Conservation (phyloP, 1,140 invertebrate species). For the Cryptotermes secundus region DNA sequence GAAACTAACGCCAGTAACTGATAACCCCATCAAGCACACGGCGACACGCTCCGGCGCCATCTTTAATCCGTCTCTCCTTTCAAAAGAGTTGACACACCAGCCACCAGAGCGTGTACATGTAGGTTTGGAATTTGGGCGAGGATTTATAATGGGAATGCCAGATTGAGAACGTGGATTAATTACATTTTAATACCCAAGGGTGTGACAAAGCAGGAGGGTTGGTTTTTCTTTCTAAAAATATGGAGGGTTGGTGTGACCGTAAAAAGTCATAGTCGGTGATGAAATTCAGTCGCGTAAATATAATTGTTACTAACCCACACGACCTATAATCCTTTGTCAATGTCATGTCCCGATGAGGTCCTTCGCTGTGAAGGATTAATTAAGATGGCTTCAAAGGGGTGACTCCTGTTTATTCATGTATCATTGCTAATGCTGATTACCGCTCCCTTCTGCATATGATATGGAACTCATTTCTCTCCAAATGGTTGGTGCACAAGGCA, state of each 20-base stretch:
- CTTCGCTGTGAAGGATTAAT: background rate
- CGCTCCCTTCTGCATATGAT: background rate
- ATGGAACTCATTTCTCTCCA: no score
- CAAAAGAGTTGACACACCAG: background rate
- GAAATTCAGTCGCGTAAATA: conserved; percentile 6
- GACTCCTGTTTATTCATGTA: background rate
- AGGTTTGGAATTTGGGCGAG: background rate
- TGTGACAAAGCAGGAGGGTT: background rate
- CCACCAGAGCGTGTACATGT: background rate
- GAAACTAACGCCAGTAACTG: background rate
- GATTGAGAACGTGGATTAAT: background rate
- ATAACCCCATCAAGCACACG: background rate
- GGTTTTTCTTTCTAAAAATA: background rate
- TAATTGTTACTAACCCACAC: conserved; percentile 13
- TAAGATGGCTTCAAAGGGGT: background rate
- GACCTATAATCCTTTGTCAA: conserved; percentile 19
- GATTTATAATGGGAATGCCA: conserved; percentile 12
- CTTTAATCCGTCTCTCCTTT: conserved; percentile 13
- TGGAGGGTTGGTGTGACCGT: background rate
- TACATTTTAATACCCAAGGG: conserved; percentile 12
- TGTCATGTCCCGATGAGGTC: conserved; percentile 2
- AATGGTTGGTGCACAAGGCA: no score
- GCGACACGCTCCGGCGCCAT: conserved; percentile 14
- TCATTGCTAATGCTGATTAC: background rate
- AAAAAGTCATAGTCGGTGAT: conserved; percentile 12